Conservation (phyloP, 53 echinoderm and acorn worm genomes). For the Hippasteria phrygiana region DNA sequence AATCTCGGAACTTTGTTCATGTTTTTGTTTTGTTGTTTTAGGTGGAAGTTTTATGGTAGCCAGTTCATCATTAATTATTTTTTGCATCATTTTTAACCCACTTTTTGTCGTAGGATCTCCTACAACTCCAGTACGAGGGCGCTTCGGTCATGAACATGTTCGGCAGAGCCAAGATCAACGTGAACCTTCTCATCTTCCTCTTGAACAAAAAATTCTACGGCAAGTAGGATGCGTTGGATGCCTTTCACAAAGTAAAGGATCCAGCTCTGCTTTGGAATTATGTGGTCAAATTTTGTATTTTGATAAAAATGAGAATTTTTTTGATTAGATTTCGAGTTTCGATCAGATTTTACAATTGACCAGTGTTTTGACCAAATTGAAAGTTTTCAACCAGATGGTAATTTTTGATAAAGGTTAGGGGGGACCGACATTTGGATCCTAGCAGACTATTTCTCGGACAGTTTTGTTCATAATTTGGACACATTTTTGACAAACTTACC, state of each 20-base stretch:
- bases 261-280: neutral
- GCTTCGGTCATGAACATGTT: conserved; percentile 98
- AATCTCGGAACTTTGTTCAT: neutral
- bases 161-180: conserved; percentile 96
- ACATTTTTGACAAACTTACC: neutral
- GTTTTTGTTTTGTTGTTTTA: too few relatives aligned
- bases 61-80: neutral
- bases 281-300: neutral
- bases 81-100: neutral
- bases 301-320: neutral
- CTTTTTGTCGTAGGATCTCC: conserved; percentile 79
- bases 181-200: conserved; percentile 96
- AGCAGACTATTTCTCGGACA: too few relatives aligned
- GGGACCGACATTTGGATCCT: neutral
- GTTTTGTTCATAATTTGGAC: neutral
- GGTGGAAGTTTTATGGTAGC: too few relatives aligned
- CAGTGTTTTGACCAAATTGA: too few relatives aligned
- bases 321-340: too few relatives aligned
- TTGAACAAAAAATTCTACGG: conserved; percentile 99
- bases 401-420: too few relatives aligned
- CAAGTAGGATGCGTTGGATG: conserved; percentile 80
- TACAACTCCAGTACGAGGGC: conserved; percentile 98
- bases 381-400: too few relatives aligned
- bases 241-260: neutral
- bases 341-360: too few relatives aligned